A percentile compares a stretch with the other conserved stretches of the same genome.
Evolutionary conservation across 2,797 vertebrate species (phyloP).

Genomic region (Danio tinwini): DNA sequence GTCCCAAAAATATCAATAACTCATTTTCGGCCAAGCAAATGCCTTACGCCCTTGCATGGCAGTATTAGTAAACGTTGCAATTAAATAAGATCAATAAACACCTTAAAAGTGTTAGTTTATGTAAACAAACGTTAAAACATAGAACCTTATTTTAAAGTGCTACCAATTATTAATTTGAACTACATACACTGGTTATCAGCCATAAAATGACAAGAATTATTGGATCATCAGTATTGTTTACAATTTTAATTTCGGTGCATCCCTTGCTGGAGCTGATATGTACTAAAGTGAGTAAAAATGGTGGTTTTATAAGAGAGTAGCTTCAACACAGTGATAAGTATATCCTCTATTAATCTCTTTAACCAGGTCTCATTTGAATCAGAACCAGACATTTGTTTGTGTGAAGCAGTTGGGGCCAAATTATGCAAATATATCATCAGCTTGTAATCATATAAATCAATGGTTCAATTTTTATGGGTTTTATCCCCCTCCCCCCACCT

Average conservation of each 20-base stretch:
- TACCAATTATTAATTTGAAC: too few species aligned
- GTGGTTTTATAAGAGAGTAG: slow-evolving; percentile 1
- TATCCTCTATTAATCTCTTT: background rate
- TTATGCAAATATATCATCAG: slow-evolving; percentile 18
- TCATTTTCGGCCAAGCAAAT: too few species aligned
- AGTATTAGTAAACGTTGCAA: too few species aligned
- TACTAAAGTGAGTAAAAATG: background rate
- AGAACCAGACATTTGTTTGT: slow-evolving; percentile 18
- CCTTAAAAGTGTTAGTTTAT: too few species aligned
- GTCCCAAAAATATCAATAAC: too few species aligned
- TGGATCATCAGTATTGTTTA: background rate
- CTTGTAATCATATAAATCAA: slow-evolving; percentile 6
- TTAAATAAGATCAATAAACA: too few species aligned
- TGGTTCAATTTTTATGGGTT: slow-evolving; percentile 12
- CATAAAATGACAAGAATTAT: background rate
- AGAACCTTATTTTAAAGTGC: too few species aligned
- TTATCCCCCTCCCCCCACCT: background rate
- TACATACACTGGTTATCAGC: background rate
- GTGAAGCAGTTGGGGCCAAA: slow-evolving; percentile 18
- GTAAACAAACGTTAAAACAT: too few species aligned
- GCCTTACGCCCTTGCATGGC: too few species aligned
- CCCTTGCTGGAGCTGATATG: background rate
- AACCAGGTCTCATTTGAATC: background rate
- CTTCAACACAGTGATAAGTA: background rate
- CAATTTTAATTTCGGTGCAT: background rate